These are phyloP conservation scores for Andrena cerasifolii DNA, from an alignment of 1,140 invertebrate genomes.

Conservation along the genomic window DNA sequence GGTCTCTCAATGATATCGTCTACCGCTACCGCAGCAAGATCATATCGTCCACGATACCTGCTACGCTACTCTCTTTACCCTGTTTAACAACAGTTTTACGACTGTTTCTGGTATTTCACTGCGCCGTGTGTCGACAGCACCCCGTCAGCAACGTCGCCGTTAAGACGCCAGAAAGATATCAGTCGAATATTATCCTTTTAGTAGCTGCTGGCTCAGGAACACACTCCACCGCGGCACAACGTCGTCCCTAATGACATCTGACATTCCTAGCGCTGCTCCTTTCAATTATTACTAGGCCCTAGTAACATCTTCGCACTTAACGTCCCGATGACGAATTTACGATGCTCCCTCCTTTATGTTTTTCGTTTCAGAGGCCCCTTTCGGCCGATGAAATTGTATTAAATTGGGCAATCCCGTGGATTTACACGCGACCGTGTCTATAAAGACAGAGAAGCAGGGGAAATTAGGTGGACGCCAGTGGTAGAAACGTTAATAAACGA, in stretches of 20 bases:
- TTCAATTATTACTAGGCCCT: background rate
- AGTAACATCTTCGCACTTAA: constrained; percentile 2
- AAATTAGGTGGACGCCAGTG: background rate
- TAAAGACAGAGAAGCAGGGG: background rate
- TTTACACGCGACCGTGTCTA: background rate
- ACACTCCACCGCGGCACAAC: background rate
- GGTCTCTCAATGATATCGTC: background rate
- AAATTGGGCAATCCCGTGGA: background rate
- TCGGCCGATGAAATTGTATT: constrained; percentile 23
- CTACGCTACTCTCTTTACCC: constrained; percentile 4
- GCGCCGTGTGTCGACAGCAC: background rate
- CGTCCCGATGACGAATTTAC: constrained; percentile 27
- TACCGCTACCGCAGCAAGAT: background rate
- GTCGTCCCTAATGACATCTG: constrained; percentile 7
- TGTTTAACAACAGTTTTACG: constrained; percentile 18
- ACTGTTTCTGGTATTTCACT: constrained; percentile 20
- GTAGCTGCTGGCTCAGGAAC: background rate
- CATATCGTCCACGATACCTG: background rate
- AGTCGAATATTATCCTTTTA: background rate
- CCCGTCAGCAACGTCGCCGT: background rate
- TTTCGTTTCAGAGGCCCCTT: background rate
- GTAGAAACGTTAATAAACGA: background rate
- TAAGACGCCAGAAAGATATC: background rate
- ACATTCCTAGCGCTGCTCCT: background rate
- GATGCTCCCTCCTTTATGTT: background rate